Evolutionary conservation across 1,140 invertebrate genomes (phyloP), one percentile per base, ranked within the genome.

Genomic region (Orussus abietinus): DNA sequence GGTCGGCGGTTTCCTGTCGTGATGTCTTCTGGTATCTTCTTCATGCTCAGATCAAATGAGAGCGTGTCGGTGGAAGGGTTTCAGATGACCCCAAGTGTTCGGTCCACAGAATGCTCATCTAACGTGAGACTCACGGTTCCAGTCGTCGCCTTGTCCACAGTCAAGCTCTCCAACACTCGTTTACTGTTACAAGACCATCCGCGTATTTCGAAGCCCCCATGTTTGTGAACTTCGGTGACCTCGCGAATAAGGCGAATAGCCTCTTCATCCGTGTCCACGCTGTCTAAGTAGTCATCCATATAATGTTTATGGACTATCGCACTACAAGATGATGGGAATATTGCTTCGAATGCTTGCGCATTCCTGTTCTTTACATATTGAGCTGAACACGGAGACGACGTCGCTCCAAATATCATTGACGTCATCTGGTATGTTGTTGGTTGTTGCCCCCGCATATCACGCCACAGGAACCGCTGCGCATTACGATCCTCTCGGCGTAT

Each of bases 341-440:
- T 17, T 10, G 17, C 12, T 9, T 4, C 12, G 7, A 13, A 9
- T 7, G 22, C 18, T 19, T 39, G 31, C 7, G 17, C 42, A 1
- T 34, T 40, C 18, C n/a, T 21, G 2, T 22, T 38, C n/a, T 25
- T 38, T 1, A 66, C 45, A 39, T 39, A 46, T 17, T 55, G 36
- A 1, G 59, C 66, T 2, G 44, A 34, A 31, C 43, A 53, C 3
- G 59, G 59, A 2, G 64, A 66, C 6, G 48, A 58, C 3, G 35
- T 46, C 0, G 59, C 53, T 4, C 58, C 62, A 33, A 70, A 69
- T 2, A 62, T 59, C 38, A 68, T 52, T 0, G 47, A 53, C 0
- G 41, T 52, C 60, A 67, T 69, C 1, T 29, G 20, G 30, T 59
- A 66, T 6, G 38, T 38, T 0, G 47, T 47, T 4, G 44, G 42